Evolutionary conservation across 2,888 invertebrate genomes (phyloP), one percentile per base, ranked within the genome.

Genomic region (Tanypteryx hageni): DNA sequence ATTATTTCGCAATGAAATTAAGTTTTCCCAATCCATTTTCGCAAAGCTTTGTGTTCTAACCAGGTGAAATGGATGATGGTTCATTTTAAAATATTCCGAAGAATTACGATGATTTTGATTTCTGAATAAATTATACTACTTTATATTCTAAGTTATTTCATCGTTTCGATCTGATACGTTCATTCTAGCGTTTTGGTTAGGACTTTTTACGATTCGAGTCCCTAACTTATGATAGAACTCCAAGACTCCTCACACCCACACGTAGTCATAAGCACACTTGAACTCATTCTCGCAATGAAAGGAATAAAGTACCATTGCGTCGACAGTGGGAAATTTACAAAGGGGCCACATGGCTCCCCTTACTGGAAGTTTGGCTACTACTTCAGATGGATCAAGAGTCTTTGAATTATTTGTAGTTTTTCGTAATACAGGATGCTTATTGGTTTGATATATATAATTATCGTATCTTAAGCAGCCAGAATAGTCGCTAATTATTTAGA

Each of bases 1-100:
- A 22, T 76, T 76, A 76, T 18, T 76, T 76, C 76, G 22, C 76
- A 76, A 76, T 76, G 27, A 76, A 76, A 76, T 76, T 22, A 76
- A 76, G 27, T 76, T 27, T 68, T 27, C 76, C 22, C 76, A 13
- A 76, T 76, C 76, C 76, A 76, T 76, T 76, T 76, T 22, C 27
- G 22, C 76, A 11, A 27, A 27, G 44, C 1, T 44, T 44, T 44
- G 44, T 44, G 44, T 44, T 44, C 44, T 44, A 44, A 44, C 3
- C 22, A 27, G 76, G 22, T 27, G 76, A 22, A 76, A 76, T 76
- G 76, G 13, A 27, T 76, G 76, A 76, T 22, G 76, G 27, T 22
- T 14, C 76, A 13, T 76, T 76, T 76, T 76, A 22, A 27, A 76
- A 76, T 76, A 76, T 76, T 27, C 76, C 27, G 76, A 76, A 27